Percentiles rank a stretch among this genome's conserved stretches.
Evolutionary conservation across 2,888 invertebrate species (phyloP).

Genomic region (Resseliella maxima): DNA sequence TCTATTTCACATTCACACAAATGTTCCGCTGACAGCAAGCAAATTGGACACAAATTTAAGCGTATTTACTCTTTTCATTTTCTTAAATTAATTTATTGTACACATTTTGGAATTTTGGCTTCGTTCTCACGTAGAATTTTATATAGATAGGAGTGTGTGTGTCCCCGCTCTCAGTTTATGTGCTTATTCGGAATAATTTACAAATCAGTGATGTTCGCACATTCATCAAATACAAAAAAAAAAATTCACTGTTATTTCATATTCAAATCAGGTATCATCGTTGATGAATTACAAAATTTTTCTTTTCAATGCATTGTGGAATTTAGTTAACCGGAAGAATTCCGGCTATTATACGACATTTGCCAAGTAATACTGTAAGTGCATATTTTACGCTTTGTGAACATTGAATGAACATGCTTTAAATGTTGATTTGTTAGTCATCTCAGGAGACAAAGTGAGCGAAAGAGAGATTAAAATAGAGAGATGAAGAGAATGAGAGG

Average conservation of each 20-base stretch:
- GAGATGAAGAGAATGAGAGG: background rate
- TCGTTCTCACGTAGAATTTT: background rate
- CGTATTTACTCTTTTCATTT: slow-evolving; percentile 48
- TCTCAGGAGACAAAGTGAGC: background rate
- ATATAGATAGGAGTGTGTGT: too few species aligned
- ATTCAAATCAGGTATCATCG: background rate
- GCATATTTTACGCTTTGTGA: background rate
- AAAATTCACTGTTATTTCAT: background rate
- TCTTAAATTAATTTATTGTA: slow-evolving; percentile 20
- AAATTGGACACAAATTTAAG: slow-evolving; percentile 42
- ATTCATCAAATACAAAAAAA: too few species aligned
- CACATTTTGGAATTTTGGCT: slow-evolving; percentile 10
- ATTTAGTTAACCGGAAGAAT: slow-evolving; percentile 17
- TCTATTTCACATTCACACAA: background rate
- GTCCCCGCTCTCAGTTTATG: background rate
- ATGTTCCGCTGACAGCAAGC: slow-evolving; percentile 5
- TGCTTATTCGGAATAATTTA: background rate
- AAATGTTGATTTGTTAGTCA: background rate
- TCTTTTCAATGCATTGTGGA: too few species aligned
- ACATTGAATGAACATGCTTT: background rate
- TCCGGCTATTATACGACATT: background rate
- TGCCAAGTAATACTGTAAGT: background rate
- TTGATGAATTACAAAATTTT: background rate
- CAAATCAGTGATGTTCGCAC: background rate
- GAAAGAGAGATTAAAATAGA: too few species aligned